Base-by-base conservation (phyloP, 2,797 vertebrate genomes). In the Sebastes matsubarae region DNA sequence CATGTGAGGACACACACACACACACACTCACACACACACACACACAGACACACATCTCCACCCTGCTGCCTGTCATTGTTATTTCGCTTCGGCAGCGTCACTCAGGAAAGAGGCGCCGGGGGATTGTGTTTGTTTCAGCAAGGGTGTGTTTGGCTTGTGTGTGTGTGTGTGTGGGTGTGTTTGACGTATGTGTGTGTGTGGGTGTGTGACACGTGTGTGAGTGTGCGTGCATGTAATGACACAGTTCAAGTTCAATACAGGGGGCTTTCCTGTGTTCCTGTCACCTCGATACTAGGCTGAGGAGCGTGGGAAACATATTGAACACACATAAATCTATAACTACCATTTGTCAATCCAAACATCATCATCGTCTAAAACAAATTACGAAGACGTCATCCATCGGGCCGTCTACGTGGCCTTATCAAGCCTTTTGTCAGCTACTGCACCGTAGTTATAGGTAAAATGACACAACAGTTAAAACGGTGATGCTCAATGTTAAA, bases 51-150 rank as follows among this genome's bases (percentile, higher is more conserved):
- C 83, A 80, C 77, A 90, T 80, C 80, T 86, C 92, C 93, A 76
- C 92, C 92, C 92, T 74, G 85, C 88, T 91, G 92, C 82, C 92
- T 92, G 91, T 95, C 93, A 94, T 95, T 95, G 95, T 95, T 95
- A 89, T 93, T 94, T 85, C 9, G 75, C 85, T 88, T 90, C 80
- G 22, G 89, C 80, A 90, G 86, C 91, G 89, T 94, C 91, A 93
- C 80, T 93, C 94, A 94, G 93, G 93, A 95, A 94, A 93, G 94
- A 95, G 93, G 93, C 79, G 81, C 92, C 84, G 79, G 93, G 90
- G 90, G 91, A 93, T 91, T 94, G 88, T 94, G 92, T 95, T 94
- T 95, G 93, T 94, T 93, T 93, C 93, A 90, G 85, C 60, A 14
- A 84, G 93, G 89, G 92, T 68, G 91, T 91, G 92, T 92, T 84